Evolutionary conservation across 2,797 vertebrate genomes (phyloP).

Genomic region (Podargus strigoides): DNA sequence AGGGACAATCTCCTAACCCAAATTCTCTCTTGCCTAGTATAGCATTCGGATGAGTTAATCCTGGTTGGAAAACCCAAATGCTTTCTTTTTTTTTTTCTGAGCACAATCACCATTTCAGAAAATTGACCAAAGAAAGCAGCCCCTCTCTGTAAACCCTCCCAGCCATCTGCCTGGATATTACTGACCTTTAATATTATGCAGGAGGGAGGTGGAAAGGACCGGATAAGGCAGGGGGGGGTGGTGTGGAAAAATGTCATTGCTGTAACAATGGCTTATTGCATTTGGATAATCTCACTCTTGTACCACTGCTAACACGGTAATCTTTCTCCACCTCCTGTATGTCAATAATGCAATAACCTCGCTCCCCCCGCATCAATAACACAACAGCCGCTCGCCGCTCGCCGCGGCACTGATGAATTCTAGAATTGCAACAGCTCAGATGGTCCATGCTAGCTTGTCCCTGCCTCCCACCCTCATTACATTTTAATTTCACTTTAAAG

Average conservation of each 20-base stretch:
- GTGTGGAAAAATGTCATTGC: constrained; percentile 30
- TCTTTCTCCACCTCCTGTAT: constrained; percentile 50
- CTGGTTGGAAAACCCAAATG: not conserved
- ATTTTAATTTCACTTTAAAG: constrained; percentile 57
- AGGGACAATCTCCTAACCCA: not conserved
- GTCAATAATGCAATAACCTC: constrained; percentile 57
- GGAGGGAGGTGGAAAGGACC: not conserved
- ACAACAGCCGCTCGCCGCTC: constrained; percentile 15
- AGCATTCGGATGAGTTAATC: not conserved
- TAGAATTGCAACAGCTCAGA: constrained; percentile 56
- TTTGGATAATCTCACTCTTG: constrained; percentile 53
- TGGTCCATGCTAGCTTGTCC: not conserved
- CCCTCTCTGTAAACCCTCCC: constrained; percentile 34
- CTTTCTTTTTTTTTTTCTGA: not conserved
- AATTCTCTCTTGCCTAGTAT: not conserved
- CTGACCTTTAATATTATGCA: constrained; percentile 48
- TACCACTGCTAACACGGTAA: constrained; percentile 5
- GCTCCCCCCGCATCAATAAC: constrained; percentile 28
- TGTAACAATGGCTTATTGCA: constrained; percentile 53
- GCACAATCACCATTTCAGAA: constrained; percentile 18
- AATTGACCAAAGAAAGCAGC: constrained; percentile 52
- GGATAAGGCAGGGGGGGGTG: not conserved
- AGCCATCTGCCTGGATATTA: constrained; percentile 55
- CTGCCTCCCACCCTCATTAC: constrained; percentile 52
- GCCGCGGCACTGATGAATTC: constrained; percentile 28